Percentiles rank a stretch among this genome's conserved stretches.
Evolutionary conservation across 2,113 vertebrate genomes (phyloP).

Genomic region (Gobio gobio): DNA sequence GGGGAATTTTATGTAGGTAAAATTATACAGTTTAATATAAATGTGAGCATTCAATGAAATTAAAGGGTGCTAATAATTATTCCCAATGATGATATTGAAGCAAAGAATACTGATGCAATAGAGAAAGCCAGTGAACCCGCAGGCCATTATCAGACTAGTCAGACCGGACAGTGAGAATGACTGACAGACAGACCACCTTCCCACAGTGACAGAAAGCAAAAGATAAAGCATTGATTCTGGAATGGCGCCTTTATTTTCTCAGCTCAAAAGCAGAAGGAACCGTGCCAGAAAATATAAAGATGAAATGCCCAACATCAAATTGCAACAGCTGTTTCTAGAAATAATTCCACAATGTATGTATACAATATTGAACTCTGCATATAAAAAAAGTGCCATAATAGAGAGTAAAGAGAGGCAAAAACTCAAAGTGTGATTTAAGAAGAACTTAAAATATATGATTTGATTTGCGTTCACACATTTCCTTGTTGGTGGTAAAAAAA

Average conservation of each 20-base stretch:
- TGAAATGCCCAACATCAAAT: not conserved
- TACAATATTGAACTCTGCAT: not conserved
- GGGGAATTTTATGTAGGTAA: not conserved
- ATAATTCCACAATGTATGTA: not conserved
- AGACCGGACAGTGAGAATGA: not conserved
- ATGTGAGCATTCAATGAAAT: not conserved
- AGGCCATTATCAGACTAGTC: not conserved
- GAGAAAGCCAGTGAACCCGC: not conserved
- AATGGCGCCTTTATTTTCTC: not conserved
- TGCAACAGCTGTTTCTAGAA: not conserved
- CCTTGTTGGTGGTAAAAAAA: not conserved
- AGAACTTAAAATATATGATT: not conserved
- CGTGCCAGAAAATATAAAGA: not conserved
- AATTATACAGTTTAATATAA: not conserved
- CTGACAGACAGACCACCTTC: slow-evolving; percentile 71
- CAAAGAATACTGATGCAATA: not conserved
- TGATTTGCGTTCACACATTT: not conserved
- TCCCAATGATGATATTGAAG: not conserved
- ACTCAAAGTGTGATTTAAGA: not conserved
- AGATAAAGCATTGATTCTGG: slow-evolving; percentile 60
- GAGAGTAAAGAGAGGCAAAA: not conserved
- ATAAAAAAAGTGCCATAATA: not conserved
- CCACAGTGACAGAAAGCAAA: slow-evolving; percentile 64
- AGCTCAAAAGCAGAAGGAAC: not conserved
- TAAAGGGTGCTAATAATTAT: not conserved